Evolutionary conservation across 2,797 vertebrate genomes (phyloP), one percentile per base, ranked within the genome.

Genomic region (Hemitrygon akajei): DNA sequence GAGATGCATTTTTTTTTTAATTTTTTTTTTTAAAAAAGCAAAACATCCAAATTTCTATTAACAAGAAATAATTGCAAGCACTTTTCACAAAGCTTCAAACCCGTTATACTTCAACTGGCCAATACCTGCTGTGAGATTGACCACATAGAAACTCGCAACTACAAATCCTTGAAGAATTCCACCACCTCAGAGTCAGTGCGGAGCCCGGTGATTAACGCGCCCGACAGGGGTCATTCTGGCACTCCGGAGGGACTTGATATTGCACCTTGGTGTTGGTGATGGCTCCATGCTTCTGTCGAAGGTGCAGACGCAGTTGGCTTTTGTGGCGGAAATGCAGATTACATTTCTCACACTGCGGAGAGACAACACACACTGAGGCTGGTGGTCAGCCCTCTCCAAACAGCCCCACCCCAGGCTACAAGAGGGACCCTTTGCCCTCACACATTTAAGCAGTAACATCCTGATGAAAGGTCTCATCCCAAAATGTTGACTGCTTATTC

Each of bases 251-350:
- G 96, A 98, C 97, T 0, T 98, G 98, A 95, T 99, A 99, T 94
- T 99, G 99, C 95, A 99, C 97, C 97, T 99, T 99, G 95, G 99
- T 99, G 97, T 99, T 99, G 94, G 99, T 99, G 97, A 99, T 99
- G 95, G 99, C 98, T 1, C 99, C 99, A 1, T 99, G 99, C 96
- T 99, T 99, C 97, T 99, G 99, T 95, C 99, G 98, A 9, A 99
- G 96, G 94, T 99, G 99, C 94, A 99, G 96, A 95, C 99, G 97
- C 40, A 99, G 97, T 95, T 99, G 99, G 95, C 99, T 99, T 96
- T 99, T 99, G 97, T 99, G 99, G 95, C 99, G 98, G 96, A 99
- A 99, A 96, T 99, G 98, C 96, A 99, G 96, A 96, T 99, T 99
- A 97, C 99, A 99, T 97, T 99, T 99, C 97, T 99, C 99, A 96